Base-by-base conservation (phyloP, 2,888 invertebrate genomes). In the Itoplectis maculator region DNA sequence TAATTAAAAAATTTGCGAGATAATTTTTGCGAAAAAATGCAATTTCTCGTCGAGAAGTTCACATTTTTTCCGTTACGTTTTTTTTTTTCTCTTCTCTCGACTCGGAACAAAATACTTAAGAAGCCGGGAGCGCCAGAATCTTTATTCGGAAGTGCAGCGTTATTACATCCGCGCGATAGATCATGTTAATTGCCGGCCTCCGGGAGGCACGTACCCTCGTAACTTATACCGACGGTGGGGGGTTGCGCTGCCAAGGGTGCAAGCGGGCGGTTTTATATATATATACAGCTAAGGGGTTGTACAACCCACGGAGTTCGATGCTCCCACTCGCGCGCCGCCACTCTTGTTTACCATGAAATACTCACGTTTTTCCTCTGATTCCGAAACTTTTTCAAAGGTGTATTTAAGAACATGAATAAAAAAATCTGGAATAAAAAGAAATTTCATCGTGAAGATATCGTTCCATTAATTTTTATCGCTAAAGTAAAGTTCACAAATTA, bases 131-230 rank as follows among this genome's bases (percentile, higher is more conserved):
- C 13, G 35, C 29, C 37, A 59, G 59, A 82, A 82, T 82, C 79
- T 81, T 82, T 79, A 83, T 81, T 79, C 85, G 87, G 87, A 87
- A 88, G 85, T 88, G 85, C 80, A 84, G 88, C 89, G 90, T 90
- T 91, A 91, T 91, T 91, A 91, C 91, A 88, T 89, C 86, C 88
- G 85, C 81, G 87, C 90, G 87, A 90, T 91, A 91, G 90, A 91
- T 91, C 91, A 91, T 87, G 89, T 90, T 91, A 91, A 91, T 91
- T 91, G 91, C 90, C 84, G 87, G 84, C 87, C 84, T 89, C 78
- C 87, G 88, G 87, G 79, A 83, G 79, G 83, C 84, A 85, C 85
- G 85, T 86, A 83, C 79, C 74, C 87, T 85, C 89, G 89, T 91
- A 91, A 91, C 86, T 91, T 90, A 91, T 87, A 86, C 83, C 81